phyloP scores from a whole-genome alignment of 2,113 vertebrate genomes.

The Bungarus multicinctus region DNA sequence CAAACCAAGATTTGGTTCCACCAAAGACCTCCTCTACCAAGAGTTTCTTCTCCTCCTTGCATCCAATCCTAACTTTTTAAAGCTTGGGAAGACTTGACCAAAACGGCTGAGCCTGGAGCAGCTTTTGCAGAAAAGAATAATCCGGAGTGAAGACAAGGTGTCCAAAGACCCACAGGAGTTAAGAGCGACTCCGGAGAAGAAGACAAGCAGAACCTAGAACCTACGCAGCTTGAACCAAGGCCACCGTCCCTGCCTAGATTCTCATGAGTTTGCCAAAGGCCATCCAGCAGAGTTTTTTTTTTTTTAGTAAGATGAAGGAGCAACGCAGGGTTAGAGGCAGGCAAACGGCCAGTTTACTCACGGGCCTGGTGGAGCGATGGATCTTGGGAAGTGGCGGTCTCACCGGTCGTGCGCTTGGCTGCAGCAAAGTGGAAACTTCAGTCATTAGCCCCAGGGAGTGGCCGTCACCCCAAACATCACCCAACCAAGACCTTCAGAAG shows the following conservation, averaged over 20 bases:
- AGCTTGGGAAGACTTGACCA: constrained; percentile 44
- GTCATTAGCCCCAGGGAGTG: constrained; percentile 57
- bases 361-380: constrained; percentile 75
- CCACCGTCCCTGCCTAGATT: constrained; percentile 39
- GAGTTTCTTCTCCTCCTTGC: background rate
- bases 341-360: constrained; percentile 76
- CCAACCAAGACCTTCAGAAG: constrained; percentile 27
- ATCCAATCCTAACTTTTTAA: background rate
- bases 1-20: background rate
- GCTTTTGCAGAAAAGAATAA: constrained; percentile 9
- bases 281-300: constrained; percentile 37
- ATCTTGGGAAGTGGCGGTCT: constrained; percentile 81
- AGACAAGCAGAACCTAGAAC: constrained; percentile 59
- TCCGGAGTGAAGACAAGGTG: constrained; percentile 26
- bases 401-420: constrained; percentile 72
- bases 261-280: constrained; percentile 55
- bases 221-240: constrained; percentile 55
- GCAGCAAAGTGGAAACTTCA: constrained; percentile 79
- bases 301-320: constrained; percentile 68
- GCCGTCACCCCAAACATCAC: background rate
- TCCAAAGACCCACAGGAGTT: constrained; percentile 28
- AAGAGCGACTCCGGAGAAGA: constrained; percentile 43
- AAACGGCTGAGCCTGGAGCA: constrained; percentile 44
- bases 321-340: constrained; percentile 67
- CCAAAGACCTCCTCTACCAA: background rate